Conservation (phyloP, 2,113 vertebrate genomes). For the Macquaria australasica region DNA sequence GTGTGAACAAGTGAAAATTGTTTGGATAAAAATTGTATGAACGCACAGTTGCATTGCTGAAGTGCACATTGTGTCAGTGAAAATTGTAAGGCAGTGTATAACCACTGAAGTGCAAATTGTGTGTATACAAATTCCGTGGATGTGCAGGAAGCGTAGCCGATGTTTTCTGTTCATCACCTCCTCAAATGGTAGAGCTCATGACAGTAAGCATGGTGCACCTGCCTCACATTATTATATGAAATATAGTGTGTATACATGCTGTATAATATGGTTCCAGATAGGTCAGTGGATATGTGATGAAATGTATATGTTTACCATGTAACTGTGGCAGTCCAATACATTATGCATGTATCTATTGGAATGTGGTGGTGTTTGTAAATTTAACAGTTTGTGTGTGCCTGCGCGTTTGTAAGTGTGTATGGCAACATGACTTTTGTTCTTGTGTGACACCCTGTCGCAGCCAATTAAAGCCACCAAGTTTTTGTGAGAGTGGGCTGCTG, state of each 20-base stretch:
- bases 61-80: conserved; percentile 4
- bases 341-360: conserved; percentile 4
- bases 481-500: neutral
- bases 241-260: neutral
- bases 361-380: conserved; percentile 4
- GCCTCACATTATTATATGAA: conserved; percentile 6
- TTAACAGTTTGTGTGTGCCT: neutral
- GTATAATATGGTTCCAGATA: conserved; percentile 1
- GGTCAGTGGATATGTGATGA: conserved; percentile 19
- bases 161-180: neutral
- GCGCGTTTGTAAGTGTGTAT: neutral
- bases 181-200: conserved; percentile 20
- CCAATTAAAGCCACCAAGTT: neutral
- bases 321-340: neutral
- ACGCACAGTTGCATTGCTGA: neutral
- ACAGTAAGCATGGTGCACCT: conserved; percentile 1
- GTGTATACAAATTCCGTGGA: neutral
- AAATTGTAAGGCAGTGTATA: conserved; percentile 31
- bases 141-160: neutral
- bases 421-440: neutral
- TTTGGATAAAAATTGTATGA: neutral
- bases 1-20: conserved; percentile 37
- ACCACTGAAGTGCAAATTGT: conserved; percentile 58
- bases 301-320: conserved; percentile 14
- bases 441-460: neutral